Evolutionary conservation across 2,888 invertebrate genomes (phyloP).

Genomic region (Thyatira batis): DNA sequence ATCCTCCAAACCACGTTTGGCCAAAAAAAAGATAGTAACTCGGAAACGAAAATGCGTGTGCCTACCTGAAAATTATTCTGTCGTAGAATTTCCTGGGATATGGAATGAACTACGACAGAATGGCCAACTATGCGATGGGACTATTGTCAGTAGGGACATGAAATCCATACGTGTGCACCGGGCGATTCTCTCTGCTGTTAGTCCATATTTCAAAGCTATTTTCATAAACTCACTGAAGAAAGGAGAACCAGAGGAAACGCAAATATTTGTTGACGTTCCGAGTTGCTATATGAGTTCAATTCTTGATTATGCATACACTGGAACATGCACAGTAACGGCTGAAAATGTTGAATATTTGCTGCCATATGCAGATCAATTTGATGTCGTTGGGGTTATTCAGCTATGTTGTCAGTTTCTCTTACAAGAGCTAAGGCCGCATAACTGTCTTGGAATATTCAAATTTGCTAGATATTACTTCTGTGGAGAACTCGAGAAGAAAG

Average conservation of each 20-base stretch:
- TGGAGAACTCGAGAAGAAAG: constrained; percentile 84
- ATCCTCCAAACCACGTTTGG: constrained; percentile 69
- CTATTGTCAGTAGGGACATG: constrained; percentile 84
- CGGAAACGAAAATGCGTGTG: constrained; percentile 83
- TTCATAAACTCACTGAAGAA: constrained; percentile 86
- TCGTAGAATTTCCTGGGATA: constrained; percentile 85
- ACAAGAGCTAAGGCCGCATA: constrained; percentile 84
- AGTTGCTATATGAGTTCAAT: constrained; percentile 84
- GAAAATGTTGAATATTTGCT: constrained; percentile 87
- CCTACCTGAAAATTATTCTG: constrained; percentile 81
- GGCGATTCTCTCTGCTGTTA: constrained; percentile 86
- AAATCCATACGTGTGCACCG: constrained; percentile 85
- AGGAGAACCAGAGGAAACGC: constrained; percentile 82
- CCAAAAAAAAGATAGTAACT: constrained; percentile 70
- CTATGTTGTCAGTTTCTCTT: constrained; percentile 86
- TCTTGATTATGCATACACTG: constrained; percentile 89
- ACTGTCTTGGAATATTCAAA: constrained; percentile 87
- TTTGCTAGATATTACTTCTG: constrained; percentile 88
- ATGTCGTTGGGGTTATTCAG: constrained; percentile 87
- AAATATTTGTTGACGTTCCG: constrained; percentile 83
- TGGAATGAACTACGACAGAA: constrained; percentile 86
- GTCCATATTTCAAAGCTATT: constrained; percentile 88
- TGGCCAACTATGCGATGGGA: constrained; percentile 87
- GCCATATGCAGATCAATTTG: constrained; percentile 87
- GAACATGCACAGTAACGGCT: constrained; percentile 83